Conservation (phyloP, 2,888 invertebrate species). For the Choristoneura rosaceana region DNA sequence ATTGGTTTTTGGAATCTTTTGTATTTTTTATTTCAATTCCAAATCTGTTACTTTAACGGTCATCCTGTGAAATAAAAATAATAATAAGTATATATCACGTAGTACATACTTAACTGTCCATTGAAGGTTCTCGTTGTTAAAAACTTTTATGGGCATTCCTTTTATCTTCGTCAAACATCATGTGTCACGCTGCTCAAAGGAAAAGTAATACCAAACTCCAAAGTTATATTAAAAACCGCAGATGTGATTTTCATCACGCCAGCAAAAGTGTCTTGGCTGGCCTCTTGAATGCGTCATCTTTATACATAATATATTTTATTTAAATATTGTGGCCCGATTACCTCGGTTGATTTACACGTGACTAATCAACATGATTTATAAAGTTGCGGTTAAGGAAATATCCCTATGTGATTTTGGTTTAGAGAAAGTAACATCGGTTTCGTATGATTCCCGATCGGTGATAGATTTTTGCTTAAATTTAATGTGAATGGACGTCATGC, state of each 20-base stretch:
- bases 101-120: constrained; percentile 1
- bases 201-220: constrained; percentile 34
- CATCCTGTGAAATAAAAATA: too few species aligned
- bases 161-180: constrained; percentile 21
- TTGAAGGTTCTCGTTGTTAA: constrained; percentile 9
- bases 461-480: too few species aligned
- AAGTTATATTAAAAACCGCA: constrained; percentile 31
- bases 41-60: too few species aligned
- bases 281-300: constrained; percentile 26
- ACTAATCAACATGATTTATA: background rate
- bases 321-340: constrained; percentile 20
- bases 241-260: constrained; percentile 16
- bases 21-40: too few species aligned
- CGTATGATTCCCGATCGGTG: background rate
- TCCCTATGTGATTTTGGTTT: background rate
- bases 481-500: too few species aligned
- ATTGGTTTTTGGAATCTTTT: too few species aligned
- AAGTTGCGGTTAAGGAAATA: background rate
- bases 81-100: background rate
- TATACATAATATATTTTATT: constrained; percentile 11
- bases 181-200: constrained; percentile 23
- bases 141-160: constrained; percentile 8
- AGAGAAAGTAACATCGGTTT: background rate
- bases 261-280: constrained; percentile 14
- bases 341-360: background rate